phyloP scores from a whole-genome alignment of 2,113 vertebrate genomes.

The Leptobrachium leishanense region DNA sequence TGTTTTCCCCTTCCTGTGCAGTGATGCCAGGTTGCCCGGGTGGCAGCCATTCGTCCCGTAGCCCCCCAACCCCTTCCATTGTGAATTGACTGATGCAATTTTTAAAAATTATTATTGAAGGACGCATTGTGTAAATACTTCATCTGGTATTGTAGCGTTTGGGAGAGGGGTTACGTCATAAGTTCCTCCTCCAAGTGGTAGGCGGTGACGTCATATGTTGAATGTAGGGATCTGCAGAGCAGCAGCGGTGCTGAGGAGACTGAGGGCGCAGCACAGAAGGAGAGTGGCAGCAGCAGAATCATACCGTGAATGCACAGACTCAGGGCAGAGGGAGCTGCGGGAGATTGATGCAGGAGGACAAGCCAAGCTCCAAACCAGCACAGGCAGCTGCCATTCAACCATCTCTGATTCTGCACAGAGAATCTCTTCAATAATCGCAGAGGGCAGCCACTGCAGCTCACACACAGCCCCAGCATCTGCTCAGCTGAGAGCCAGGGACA shows the following conservation, averaged over 20 bases:
- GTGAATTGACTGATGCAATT: too few species aligned
- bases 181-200: not conserved
- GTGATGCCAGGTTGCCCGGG: too few species aligned
- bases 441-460: not conserved
- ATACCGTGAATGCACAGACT: too few species aligned
- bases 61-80: too few species aligned
- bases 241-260: not conserved
- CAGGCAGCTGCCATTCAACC: too few species aligned
- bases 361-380: too few species aligned
- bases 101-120: too few species aligned
- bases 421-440: not conserved
- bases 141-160: not conserved
- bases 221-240: conserved; percentile 20
- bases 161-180: not conserved
- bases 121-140: too few species aligned
- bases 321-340: too few species aligned
- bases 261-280: not conserved
- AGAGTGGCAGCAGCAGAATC: not conserved
- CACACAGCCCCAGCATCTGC: not conserved
- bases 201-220: conserved; percentile 19
- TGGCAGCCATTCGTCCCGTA: too few species aligned
- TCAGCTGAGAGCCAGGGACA: not conserved
- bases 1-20: too few species aligned
- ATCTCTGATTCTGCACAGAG: not conserved
- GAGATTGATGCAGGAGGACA: too few species aligned